Percentiles rank a stretch among this genome's conserved stretches.
Conservation (phyloP, 2,113 vertebrate species). For the Tychaedon coryphoeus region DNA sequence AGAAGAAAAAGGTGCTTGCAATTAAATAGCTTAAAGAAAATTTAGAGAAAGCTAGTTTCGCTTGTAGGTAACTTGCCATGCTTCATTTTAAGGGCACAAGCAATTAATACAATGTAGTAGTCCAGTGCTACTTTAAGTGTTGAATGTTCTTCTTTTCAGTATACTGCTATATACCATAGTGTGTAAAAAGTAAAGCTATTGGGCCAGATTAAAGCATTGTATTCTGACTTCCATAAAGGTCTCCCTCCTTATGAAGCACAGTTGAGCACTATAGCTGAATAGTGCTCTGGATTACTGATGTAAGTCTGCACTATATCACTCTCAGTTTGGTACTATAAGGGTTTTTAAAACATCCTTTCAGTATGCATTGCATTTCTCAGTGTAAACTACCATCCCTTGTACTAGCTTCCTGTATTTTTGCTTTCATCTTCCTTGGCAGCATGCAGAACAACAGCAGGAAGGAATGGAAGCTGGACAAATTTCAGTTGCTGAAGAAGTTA, state of each 20-base stretch:
- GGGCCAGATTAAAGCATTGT: neutral
- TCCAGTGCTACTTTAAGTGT: neutral
- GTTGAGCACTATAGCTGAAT: neutral
- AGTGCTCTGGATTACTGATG: neutral
- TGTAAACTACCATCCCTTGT: neutral
- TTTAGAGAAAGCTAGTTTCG: neutral
- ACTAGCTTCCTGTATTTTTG: neutral
- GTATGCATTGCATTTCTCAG: neutral
- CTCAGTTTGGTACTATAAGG: neutral
- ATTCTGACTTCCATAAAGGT: neutral
- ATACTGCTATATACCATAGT: neutral
- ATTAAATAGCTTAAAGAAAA: neutral
- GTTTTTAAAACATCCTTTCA: neutral
- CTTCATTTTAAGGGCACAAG: neutral
- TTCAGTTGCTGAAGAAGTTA: neutral
- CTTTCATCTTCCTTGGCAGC: rapidly evolving
- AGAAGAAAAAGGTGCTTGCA: neutral
- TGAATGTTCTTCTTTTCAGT: neutral
- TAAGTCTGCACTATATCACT: neutral
- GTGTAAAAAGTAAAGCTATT: neutral
- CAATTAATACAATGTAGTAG: neutral
- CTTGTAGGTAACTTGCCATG: neutral
- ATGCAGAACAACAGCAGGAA: neutral
- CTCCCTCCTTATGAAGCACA: neutral
- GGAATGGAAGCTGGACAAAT: neutral